phyloP scores from a whole-genome alignment of 2,113 vertebrate genomes.

The Prunella fulvescens region DNA sequence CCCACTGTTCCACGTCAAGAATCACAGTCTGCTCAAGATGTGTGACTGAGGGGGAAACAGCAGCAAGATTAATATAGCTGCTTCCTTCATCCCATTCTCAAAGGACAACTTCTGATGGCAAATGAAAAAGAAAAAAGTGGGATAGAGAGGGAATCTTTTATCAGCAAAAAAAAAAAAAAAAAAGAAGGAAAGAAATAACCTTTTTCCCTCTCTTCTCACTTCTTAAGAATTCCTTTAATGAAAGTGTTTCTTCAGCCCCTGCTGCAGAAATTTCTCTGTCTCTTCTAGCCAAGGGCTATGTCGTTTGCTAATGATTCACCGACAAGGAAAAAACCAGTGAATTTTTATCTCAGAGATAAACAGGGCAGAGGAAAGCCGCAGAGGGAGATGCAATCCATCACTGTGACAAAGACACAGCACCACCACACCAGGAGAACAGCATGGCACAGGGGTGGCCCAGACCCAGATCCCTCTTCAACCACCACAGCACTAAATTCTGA shows the following conservation, averaged over 20 bases:
- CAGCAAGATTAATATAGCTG: neutral
- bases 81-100: neutral
- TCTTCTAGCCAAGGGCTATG: neutral
- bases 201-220: neutral
- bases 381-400: neutral
- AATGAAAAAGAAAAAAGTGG: neutral
- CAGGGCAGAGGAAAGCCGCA: neutral
- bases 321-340: neutral
- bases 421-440: neutral
- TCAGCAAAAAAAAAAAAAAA: neutral
- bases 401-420: neutral
- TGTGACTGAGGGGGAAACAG: neutral
- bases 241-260: neutral
- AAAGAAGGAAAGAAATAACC: neutral
- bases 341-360: conserved; percentile 1
- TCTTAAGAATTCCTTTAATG: neutral
- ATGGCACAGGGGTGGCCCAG: neutral
- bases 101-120: neutral
- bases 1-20: neutral
- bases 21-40: neutral
- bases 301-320: neutral
- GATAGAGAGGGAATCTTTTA: neutral
- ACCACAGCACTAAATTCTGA: neutral
- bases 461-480: neutral
- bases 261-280: neutral